phyloP scores from a whole-genome alignment of 2,113 vertebrate genomes.

The Syngnathus typhle region DNA sequence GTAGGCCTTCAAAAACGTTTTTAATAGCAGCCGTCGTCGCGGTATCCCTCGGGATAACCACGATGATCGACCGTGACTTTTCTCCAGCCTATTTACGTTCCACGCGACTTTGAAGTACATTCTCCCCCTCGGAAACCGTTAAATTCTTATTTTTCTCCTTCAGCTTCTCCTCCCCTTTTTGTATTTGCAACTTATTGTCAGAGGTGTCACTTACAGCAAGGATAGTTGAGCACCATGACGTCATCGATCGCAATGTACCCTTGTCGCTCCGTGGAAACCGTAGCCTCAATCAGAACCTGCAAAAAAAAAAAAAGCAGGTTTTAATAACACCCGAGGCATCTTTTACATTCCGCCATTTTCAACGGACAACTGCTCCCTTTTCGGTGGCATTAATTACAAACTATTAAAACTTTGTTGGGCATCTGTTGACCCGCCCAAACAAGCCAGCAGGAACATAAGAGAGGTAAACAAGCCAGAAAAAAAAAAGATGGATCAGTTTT shows the following conservation, averaged over 20 bases:
- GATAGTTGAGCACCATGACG: constrained; percentile 91
- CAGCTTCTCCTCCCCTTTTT: constrained; percentile 8
- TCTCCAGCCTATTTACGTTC: constrained; percentile 25
- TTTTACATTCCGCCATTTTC: constrained; percentile 16
- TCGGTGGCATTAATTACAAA: constrained; percentile 47
- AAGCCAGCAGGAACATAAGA: constrained; percentile 29
- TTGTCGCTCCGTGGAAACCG: constrained; percentile 79
- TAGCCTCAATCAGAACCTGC: constrained; percentile 91
- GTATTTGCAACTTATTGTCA: constrained; percentile 39
- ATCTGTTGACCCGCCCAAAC: constrained; percentile 43
- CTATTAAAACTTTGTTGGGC: constrained; percentile 25
- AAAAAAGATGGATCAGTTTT: constrained; percentile 38
- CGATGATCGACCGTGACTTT: constrained; percentile 40
- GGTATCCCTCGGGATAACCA: constrained; percentile 28
- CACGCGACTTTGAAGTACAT: constrained; percentile 28
- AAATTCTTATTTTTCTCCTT: constrained; percentile 9
- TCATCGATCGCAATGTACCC: constrained; percentile 94
- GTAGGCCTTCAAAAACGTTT: constrained; percentile 23
- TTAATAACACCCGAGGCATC: constrained; percentile 9
- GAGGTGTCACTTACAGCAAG: constrained; percentile 85
- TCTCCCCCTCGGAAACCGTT: constrained; percentile 1
- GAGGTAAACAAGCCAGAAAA: constrained; percentile 34
- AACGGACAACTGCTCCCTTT: constrained; percentile 15
- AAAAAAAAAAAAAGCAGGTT: constrained; percentile 31
- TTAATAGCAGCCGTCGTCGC: constrained; percentile 33